These are phyloP conservation scores for Trichogramma pretiosum DNA, from an alignment of 1,140 invertebrate genomes.

Conservation along the genomic window DNA sequence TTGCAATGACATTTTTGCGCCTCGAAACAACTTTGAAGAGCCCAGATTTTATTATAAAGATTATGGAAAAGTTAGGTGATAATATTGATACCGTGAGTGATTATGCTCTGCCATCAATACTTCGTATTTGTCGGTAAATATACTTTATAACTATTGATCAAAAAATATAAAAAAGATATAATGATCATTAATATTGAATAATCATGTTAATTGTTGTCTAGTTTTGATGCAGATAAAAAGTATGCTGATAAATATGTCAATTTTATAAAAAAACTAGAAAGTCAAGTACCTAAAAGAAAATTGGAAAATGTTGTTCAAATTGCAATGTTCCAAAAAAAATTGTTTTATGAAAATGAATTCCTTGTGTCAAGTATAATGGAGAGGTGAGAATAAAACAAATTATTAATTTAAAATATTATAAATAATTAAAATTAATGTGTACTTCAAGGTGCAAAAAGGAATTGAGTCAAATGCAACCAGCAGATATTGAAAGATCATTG, in stretches of 20 bases:
- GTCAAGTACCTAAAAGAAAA: constrained; percentile 28
- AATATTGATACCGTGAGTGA: constrained; percentile 39
- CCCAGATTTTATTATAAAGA: constrained; percentile 32
- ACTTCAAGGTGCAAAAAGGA: constrained; percentile 24
- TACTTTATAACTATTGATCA: constrained; percentile 22
- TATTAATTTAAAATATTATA: neutral
- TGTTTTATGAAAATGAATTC: constrained; percentile 36
- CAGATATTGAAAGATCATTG: constrained; percentile 54
- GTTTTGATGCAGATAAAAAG: constrained; percentile 7
- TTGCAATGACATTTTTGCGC: constrained; percentile 55
- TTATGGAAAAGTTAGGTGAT: constrained; percentile 37
- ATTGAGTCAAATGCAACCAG: constrained; percentile 40
- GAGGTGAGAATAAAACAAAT: constrained; percentile 26
- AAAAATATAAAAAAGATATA: neutral
- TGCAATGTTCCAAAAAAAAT: constrained; percentile 41
- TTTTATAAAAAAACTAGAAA: constrained; percentile 10
- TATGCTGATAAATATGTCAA: constrained; percentile 1
- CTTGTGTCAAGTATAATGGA: constrained; percentile 33
- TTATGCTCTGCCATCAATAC: constrained; percentile 42
- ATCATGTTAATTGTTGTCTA: constrained; percentile 3
- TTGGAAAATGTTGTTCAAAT: constrained; percentile 45
- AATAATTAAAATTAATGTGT: constrained; percentile 8
- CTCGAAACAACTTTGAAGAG: constrained; percentile 47
- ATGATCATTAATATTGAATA: constrained; percentile 9
- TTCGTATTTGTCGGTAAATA: constrained; percentile 52